Base-by-base conservation (phyloP, 2,888 invertebrate species). In the Cerastoderma edule region DNA sequence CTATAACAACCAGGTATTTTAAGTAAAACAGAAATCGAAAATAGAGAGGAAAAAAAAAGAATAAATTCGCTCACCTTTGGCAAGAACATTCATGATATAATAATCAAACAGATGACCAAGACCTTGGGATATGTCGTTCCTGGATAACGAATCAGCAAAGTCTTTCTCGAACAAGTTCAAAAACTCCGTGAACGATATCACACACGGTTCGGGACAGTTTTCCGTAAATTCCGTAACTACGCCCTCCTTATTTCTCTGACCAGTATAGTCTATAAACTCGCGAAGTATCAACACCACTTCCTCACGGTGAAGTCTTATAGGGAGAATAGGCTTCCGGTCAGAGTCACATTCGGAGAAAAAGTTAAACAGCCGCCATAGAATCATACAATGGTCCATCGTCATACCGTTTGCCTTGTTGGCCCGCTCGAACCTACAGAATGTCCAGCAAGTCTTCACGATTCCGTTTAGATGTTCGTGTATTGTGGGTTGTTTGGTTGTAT, bases 331-430 rank as follows among this genome's bases (percentile, higher is more conserved):
- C 22, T 75, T 64, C 8, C 83, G 81, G 8, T 83, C 76, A 10
- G 80, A 80, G 65, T 95, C 94, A 75, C 96, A 93, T 33, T 97
- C 96, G 0, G 95, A 95, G 5, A 97, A 94, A 16, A 96, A 94
- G 88, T 96, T 96, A 92, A 96, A 97, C 86, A 96, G 95, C 81
- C 96, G 93, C 88, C 88, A 89, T 22, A 88, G n/a, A 28, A 83
- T 70, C n/a, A 76, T 66, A 60, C 78, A 77, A 56, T 96, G 95
- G 91, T 95, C 96, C 3, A 76, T 48, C 6, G 72, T 71, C 44
- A 80, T 67, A 5, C 74, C 72, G 4, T 65, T 48, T 4, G 75
- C 70, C 66, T 72, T 74, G 33, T 78, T 67, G 10, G 44, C 56
- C 28, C 75, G 67, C 30, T 75, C 80, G 33, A 76, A 83, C 24